Evolutionary conservation across 2,888 invertebrate genomes (phyloP), one percentile per base, ranked within the genome.

Genomic region (Athalia rosae): DNA sequence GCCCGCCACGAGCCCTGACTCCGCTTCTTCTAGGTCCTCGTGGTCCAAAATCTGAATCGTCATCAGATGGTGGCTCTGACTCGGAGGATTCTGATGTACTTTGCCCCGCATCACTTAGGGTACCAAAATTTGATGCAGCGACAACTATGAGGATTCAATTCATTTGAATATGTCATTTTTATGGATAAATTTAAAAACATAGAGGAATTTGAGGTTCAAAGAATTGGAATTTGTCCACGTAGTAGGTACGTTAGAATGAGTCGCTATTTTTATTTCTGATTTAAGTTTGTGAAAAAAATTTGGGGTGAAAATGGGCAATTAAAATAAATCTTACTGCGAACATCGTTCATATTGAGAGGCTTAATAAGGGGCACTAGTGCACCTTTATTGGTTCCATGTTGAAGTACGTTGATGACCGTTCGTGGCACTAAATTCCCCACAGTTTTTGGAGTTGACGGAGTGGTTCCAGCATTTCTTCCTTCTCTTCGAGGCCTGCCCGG

Each of bases 31-130:
- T 83, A 13, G 86, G 85, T 7, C 85, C 86, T 48, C 86, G 85
- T 15, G 88, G 87, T 9, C 89, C 89, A 80, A 89, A 89, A 77
- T 89, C 89, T 8, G 87, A 87, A 79, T 90, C 90, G 74, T 88
- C 86, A 67, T 89, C 89, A 0, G 89, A 89, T 4, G 86, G 84
- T n/a, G 85, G 84, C 69, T 88, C 87, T 3, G 87, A 87, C 50
- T 86, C 89, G 0, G 89, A 88, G 3, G 89, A 88, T 62, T 87
- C 88, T 3, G 86, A 83, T 1, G 88, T 85, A 6, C 85, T 83
- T 7, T 82, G 69, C 4, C 77, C 28, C 7, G 83, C 86, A 3
- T 87, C 85, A 8, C 84, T 84, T 4, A 85, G 83, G 1, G 83
- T 82, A 56, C 84, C 86, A 48, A 6, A 28, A 28, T 48, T 59